Evolutionary conservation across 2,888 invertebrate species (phyloP), one percentile per base, ranked within the genome.

Genomic region (Boloria selene): DNA sequence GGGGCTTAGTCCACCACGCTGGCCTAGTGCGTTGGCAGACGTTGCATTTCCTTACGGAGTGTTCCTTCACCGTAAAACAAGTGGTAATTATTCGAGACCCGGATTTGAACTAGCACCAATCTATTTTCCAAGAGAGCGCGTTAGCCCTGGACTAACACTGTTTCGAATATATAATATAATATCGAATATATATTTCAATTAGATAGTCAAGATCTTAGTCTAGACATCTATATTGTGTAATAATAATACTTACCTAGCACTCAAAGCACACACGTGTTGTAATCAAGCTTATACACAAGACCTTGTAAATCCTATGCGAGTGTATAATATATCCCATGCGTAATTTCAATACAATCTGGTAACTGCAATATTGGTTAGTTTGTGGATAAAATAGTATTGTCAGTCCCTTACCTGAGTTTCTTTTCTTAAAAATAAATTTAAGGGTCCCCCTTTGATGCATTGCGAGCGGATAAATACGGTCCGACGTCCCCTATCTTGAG

Each of bases 401-500:
- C 62, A 63, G 58, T 62, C 58, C 70, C 70, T 74, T 81, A 82
- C 83, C 82, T 84, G 77, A 70, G 67, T 75, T 74, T 71, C 74
- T 76, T 77, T 76, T 77, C 79, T 79, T 70, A 61, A 69, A 78
- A 81, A 81, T 75, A 75, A 77, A 74, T 84, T 67, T 72, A 71
- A 79, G 75, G 77, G 79, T 79, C 81, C 80, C 79, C 79, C 73
- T 73, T 72, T 73, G 74, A 71, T 68, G 72, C 73, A 70, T 74
- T 68, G 75, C 79, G 78, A 77, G 75, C 76, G 79, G 76, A 81
- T 83, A 88, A 88, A 88, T 86, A 87, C 83, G 82, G 74, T 75
- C 77, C 77, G 85, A 84, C 85, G 75, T 87, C 87, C 88, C 87
- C 85, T 80, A 79, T 85, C 85, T 83, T 79, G 81, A 83, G 82